Percentiles rank a stretch among this genome's conserved stretches.
Evolutionary conservation across 2,797 vertebrate genomes (phyloP).

Genomic region (Enteromius trimaculatus): DNA sequence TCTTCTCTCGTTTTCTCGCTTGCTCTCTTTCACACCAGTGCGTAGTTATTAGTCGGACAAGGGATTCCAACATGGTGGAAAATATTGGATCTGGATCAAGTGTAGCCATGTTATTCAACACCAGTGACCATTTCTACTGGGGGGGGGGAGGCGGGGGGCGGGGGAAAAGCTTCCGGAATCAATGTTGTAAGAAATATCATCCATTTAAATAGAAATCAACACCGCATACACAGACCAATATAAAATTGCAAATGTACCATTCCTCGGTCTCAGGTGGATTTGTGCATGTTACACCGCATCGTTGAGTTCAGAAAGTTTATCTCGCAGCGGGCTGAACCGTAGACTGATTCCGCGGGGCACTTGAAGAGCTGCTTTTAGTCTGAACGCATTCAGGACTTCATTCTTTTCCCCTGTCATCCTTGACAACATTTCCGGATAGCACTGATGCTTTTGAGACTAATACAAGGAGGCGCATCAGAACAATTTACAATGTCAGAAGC

Average conservation of each 20-base stretch:
- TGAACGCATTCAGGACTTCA: constrained; percentile 37
- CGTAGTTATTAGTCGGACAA: constrained; percentile 46
- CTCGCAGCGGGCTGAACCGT: constrained; percentile 19
- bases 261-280: not conserved
- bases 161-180: constrained; percentile 51
- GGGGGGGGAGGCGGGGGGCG: not conserved
- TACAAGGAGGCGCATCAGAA: constrained; percentile 54
- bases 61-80: constrained; percentile 60
- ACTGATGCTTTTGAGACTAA: constrained; percentile 46
- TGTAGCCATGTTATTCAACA: constrained; percentile 56
- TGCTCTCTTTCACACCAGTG: constrained; percentile 30
- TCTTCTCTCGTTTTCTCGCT: constrained; percentile 19
- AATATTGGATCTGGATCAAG: constrained; percentile 57
- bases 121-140: constrained; percentile 52
- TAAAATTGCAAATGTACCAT: constrained; percentile 29
- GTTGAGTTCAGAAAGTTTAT: constrained; percentile 6
- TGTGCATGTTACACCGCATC: not conserved
- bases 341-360: constrained; percentile 29
- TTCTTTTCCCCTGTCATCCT: constrained; percentile 33
- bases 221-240: constrained; percentile 45
- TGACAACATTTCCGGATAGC: constrained; percentile 35
- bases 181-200: constrained; percentile 54
- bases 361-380: constrained; percentile 34
- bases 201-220: constrained; percentile 47
- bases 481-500: constrained; percentile 53